phyloP scores from a whole-genome alignment of 2,888 invertebrate genomes.

The Drosophila multiciliata region DNA sequence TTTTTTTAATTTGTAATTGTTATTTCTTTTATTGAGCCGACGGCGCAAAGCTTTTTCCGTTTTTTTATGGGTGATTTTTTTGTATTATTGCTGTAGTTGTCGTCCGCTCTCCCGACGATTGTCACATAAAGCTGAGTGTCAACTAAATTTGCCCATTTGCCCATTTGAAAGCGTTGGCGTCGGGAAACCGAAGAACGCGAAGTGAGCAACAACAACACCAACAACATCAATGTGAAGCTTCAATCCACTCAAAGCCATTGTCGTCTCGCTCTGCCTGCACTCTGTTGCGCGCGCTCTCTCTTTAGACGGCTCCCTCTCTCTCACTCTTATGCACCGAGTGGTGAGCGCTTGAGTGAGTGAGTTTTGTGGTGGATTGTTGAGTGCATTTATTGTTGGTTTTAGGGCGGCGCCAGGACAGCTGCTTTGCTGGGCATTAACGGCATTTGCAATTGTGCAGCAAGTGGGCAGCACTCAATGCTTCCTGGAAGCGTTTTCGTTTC shows the following conservation, averaged over 20 bases:
- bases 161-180: slow-evolving; percentile 54
- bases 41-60: slow-evolving; percentile 56
- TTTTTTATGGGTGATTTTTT: not conserved
- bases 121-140: slow-evolving; percentile 79
- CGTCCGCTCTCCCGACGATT: slow-evolving; percentile 74
- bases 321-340: not conserved
- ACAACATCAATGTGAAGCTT: slow-evolving; percentile 31
- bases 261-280: slow-evolving; percentile 48
- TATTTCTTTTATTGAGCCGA: slow-evolving; percentile 45
- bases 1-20: slow-evolving; percentile 12
- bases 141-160: slow-evolving; percentile 65
- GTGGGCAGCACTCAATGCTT: slow-evolving; percentile 70
- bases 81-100: slow-evolving; percentile 37
- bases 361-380: slow-evolving; percentile 36
- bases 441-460: slow-evolving; percentile 63
- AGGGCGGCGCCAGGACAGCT: slow-evolving; percentile 66
- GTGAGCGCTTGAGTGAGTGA: slow-evolving; percentile 38
- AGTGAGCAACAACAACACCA: slow-evolving; percentile 16
- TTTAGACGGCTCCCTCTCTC: slow-evolving; percentile 14
- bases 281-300: slow-evolving; percentile 37
- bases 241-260: slow-evolving; percentile 49
- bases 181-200: slow-evolving; percentile 28
- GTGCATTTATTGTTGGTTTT: slow-evolving; percentile 50
- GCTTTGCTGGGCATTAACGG: slow-evolving; percentile 48
- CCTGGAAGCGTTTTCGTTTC: slow-evolving; percentile 70